phyloP scores from a whole-genome alignment of 2,113 vertebrate genomes.

The Cyprinodon tularosa region DNA sequence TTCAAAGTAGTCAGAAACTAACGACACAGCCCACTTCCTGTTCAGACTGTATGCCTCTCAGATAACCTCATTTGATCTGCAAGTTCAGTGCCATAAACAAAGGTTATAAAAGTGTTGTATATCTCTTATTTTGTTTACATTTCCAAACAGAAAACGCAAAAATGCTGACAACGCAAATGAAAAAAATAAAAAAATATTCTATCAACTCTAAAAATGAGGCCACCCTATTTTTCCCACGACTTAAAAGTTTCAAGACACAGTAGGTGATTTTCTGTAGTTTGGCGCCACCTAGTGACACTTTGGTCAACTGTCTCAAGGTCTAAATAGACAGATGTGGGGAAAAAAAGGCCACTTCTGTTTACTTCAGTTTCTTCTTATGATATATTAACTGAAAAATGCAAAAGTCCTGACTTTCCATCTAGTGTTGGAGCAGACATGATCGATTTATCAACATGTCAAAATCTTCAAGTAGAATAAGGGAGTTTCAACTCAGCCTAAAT shows the following conservation, averaged over 20 bases:
- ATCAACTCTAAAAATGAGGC: background rate
- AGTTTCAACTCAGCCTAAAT: background rate
- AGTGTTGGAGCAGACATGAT: background rate
- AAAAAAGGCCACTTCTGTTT: too few species aligned
- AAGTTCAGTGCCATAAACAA: background rate
- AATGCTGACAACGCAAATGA: background rate
- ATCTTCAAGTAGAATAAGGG: background rate
- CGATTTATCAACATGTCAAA: background rate
- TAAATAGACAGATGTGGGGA: background rate
- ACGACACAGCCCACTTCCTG: conserved; percentile 31
- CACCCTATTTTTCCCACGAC: background rate
- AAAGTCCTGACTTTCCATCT: background rate
- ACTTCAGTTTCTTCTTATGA: too few species aligned
- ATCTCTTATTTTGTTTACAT: background rate
- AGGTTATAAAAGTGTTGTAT: background rate
- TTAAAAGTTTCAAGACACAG: rapidly evolving
- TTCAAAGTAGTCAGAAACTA: conserved; percentile 9
- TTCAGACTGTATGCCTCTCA: background rate
- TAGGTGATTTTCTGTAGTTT: background rate
- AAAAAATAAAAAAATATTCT: background rate
- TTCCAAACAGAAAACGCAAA: background rate
- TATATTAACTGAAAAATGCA: too few species aligned
- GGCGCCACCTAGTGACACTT: conserved; percentile 21
- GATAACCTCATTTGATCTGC: background rate
- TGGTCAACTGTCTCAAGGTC: background rate